Evolutionary conservation across 2,888 invertebrate species (phyloP), one percentile per base, ranked within the genome.

Genomic region (Parthenolecanium corni): DNA sequence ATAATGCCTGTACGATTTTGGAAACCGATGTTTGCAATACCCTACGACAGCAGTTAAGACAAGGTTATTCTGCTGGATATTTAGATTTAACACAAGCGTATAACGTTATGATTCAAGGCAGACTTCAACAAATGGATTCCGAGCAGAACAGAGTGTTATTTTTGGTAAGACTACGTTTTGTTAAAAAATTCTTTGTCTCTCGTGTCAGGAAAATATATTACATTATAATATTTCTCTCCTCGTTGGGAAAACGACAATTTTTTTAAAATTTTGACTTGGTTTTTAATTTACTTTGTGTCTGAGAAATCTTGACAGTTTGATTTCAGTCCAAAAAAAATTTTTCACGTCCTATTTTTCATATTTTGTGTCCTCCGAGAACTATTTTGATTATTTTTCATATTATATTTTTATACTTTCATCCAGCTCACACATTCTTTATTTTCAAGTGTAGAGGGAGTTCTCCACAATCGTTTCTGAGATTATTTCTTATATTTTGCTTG

Each of bases 1-100:
- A 98, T 77, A 92, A 93, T 74, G 90, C 89, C 3, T 85, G 87
- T 69, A 81, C 88, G 1, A 82, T 88, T 66, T 77, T 98, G 65
- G 96, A 97, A 77, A 85, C 86, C 42, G 86, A 86, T 70, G 89
- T 86, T 72, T 81, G 85, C 38, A 81, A 81, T 66, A 82, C 87
- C 49, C 76, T 94, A 51, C 80, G 83, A 66, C 78, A 80, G 38
- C 81, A 85, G 62, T 76, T 96, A 49, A 82, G 86, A 68, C 82
- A 82, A 70, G 89, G 89, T 1, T 89, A 86, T 73, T 86, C 88
- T 0, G 63, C 83, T 0, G 86, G 86, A 1, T 86, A 86, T 70
- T 76, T 86, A 64, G 86, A 86, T 72, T 74, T 86, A 51, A 83
- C 85, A 0, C 86, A 89, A 74, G 89, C 90, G 0, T 90, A 90